These are phyloP conservation scores for Cydia splendana DNA, from an alignment of 1,140 invertebrate species.

Conservation along the genomic window DNA sequence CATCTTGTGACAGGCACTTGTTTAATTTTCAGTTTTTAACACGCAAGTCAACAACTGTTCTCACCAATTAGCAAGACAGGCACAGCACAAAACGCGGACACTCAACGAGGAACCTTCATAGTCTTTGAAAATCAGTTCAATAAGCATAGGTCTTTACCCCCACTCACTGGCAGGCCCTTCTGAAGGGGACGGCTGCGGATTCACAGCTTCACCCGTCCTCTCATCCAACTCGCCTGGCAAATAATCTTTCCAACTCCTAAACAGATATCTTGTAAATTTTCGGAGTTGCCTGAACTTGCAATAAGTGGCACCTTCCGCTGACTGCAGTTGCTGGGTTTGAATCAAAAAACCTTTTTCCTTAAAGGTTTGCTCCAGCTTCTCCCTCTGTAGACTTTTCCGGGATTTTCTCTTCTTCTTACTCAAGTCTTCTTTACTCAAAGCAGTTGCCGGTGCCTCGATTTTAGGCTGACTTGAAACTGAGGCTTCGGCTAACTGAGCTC, in stretches of 20 bases:
- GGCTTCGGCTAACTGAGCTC: slow-evolving; percentile 54
- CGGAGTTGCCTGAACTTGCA: slow-evolving; percentile 95
- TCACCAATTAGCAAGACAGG: not conserved
- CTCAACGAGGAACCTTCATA: not conserved
- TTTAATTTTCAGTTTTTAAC: too few relatives aligned
- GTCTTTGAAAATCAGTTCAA: not conserved
- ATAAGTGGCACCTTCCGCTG: slow-evolving; percentile 94
- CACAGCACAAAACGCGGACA: not conserved
- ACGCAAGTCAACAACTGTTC: too few relatives aligned
- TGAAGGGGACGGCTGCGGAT: not conserved
- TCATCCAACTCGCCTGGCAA: slow-evolving; percentile 87
- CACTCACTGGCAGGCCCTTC: slow-evolving; percentile 46
- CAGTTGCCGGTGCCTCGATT: slow-evolving; percentile 51
- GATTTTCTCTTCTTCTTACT: slow-evolving; percentile 86
- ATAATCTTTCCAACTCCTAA: slow-evolving; percentile 96
- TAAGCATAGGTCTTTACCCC: slow-evolving; percentile 44
- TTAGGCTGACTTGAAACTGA: slow-evolving; percentile 59
- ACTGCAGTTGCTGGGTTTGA: slow-evolving; percentile 94
- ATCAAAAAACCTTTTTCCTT: slow-evolving; percentile 95
- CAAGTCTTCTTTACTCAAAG: slow-evolving; percentile 64
- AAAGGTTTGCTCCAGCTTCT: slow-evolving; percentile 94
- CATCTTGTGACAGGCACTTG: too few relatives aligned
- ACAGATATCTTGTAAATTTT: slow-evolving; percentile 95
- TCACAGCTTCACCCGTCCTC: slow-evolving; percentile 34
- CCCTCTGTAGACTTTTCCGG: slow-evolving; percentile 89